Conservation (phyloP, 30 jellyfish, hydroid and myxozoan species). For the Hydractinia symbiolongicarpus region DNA sequence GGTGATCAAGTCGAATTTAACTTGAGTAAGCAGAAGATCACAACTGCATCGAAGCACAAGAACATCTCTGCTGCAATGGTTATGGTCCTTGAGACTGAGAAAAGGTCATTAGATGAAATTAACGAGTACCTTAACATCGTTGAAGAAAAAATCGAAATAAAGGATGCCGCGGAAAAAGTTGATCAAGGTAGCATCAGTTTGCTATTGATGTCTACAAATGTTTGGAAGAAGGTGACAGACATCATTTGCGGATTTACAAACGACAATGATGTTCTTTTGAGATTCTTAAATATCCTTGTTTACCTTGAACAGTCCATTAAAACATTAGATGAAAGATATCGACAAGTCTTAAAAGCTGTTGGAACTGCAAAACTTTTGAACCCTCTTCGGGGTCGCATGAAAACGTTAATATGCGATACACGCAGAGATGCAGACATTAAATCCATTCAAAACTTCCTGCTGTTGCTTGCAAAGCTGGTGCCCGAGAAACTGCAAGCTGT, state of each 20-base stretch:
- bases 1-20: slow-evolving; percentile 1
- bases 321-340: slow-evolving; percentile 11
- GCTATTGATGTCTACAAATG: slow-evolving; percentile 4
- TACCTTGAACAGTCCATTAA: not conserved
- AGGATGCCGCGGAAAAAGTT: not conserved
- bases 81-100: not conserved
- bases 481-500: slow-evolving; percentile 17
- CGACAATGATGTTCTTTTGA: not conserved
- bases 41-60: not conserved
- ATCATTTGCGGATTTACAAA: not conserved
- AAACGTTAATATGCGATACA: not conserved
- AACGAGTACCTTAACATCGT: not conserved
- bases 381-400: slow-evolving; percentile 11
- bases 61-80: not conserved
- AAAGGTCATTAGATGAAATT: not conserved
- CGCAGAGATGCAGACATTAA: not conserved
- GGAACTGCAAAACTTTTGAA: slow-evolving; percentile 7
- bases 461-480: slow-evolving; percentile 17
- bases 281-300: not conserved
- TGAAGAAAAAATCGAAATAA: not conserved
- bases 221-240: slow-evolving; percentile 10
- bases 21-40: not conserved
- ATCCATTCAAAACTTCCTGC: not conserved
- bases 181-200: not conserved
- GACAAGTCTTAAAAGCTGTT: slow-evolving; percentile 6